phyloP scores from a whole-genome alignment of 2,888 invertebrate species.

The Drosophila ezoana region DNA sequence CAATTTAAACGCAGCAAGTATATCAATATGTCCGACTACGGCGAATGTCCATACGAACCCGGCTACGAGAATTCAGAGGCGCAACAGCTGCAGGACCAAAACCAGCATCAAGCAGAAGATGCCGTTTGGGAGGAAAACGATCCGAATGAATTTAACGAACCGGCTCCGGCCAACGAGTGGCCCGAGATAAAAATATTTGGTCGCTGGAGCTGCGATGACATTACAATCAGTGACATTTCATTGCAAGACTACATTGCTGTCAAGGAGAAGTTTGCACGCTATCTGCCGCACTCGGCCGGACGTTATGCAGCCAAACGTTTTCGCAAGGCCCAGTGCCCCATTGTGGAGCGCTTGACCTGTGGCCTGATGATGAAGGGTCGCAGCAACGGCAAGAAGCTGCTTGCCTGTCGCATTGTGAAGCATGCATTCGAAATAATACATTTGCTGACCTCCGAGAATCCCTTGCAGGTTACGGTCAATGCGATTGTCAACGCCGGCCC shows the following conservation, averaged over 20 bases:
- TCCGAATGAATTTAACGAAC: not conserved
- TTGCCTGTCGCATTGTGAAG: constrained; percentile 99
- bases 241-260: constrained; percentile 98
- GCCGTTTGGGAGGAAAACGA: constrained; percentile 43
- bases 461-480: constrained; percentile 57
- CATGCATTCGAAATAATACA: constrained; percentile 94
- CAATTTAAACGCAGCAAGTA: not conserved
- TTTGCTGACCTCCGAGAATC: constrained; percentile 57
- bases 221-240: constrained; percentile 98
- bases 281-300: constrained; percentile 98
- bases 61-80: constrained; percentile 13
- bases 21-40: constrained; percentile 29
- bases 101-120: constrained; percentile 6
- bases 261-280: constrained; percentile 99
- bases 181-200: constrained; percentile 99
- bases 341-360: constrained; percentile 98
- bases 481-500: constrained; percentile 99
- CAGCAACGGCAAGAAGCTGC: constrained; percentile 99
- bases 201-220: constrained; percentile 98
- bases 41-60: constrained; percentile 4
- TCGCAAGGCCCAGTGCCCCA: constrained; percentile 99
- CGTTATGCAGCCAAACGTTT: constrained; percentile 99
- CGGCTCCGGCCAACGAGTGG: constrained; percentile 87
- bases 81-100: constrained; percentile 10
- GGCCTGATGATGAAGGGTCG: constrained; percentile 99